Evolutionary conservation across 1,140 invertebrate genomes (phyloP), one percentile per base, ranked within the genome.

Genomic region (Diorhabda carinulata): DNA sequence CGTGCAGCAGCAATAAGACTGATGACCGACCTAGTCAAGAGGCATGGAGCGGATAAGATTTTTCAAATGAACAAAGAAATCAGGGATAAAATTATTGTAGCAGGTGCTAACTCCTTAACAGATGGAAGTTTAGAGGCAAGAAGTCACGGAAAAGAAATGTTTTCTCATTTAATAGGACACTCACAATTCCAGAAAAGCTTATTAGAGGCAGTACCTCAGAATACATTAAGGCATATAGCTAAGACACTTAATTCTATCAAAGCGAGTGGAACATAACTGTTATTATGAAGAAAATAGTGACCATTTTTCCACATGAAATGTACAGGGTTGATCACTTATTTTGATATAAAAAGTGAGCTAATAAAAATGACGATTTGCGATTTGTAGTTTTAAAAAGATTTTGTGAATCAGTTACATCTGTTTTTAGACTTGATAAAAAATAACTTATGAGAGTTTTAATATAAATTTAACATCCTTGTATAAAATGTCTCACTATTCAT

Each of bases 41-140:
- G 88, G 61, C 83, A 94, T 63, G 94, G 95, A 42, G 83, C 90
- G 1, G 87, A 91, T 44, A 86, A 89, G 68, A 83, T 89, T 3
- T 87, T 97, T 73, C 87, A 86, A 61, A 81, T 93, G 75, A 86
- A 90, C 0, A 86, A 88, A 71, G 95, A 98, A 69, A 86, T 90
- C 0, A 88, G 90, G 41, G 93, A 96, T 59, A 89, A 91, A 73
- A 84, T 97, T 52, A 81, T 98, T 45, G 85, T 89, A 40, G 88
- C 91, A 0, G 89, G 90, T 3, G 92, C 94, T 1, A 92, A 92
- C 75, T 87, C 96, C 68, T 81, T 96, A 2, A 89, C 89, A 5
- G 96, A 98, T 80, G 92, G 93, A 8, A 93, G 90, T 78, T 85
- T 93, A 25, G 92, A 96, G 71, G 92, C 95, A 0, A 89, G 96